Percentiles rank a stretch among this genome's conserved stretches.
These are phyloP conservation scores for Nothoprocta pentlandii DNA, from an alignment of 2,113 vertebrate genomes.

Conservation along the genomic window DNA sequence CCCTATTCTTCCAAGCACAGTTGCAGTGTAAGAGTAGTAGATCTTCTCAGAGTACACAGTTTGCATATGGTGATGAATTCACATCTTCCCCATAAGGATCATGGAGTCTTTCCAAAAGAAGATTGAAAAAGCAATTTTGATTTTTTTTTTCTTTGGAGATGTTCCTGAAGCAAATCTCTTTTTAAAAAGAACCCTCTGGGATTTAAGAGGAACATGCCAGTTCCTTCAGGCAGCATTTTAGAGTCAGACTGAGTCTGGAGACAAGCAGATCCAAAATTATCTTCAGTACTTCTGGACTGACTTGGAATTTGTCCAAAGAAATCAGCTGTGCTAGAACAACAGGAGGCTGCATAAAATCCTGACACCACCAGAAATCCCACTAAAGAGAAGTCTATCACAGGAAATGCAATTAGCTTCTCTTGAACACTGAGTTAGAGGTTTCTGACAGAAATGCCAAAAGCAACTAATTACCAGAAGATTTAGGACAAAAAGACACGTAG, in stretches of 20 bases:
- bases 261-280: slow-evolving; percentile 43
- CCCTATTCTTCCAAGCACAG: not conserved
- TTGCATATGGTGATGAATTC: not conserved
- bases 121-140: not conserved
- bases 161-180: slow-evolving; percentile 13
- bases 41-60: not conserved
- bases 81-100: not conserved
- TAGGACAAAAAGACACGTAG: not conserved
- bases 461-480: not conserved
- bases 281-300: slow-evolving; percentile 32
- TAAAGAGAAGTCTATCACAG: not conserved
- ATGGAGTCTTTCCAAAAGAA: not conserved
- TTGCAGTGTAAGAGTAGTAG: not conserved
- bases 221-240: slow-evolving; percentile 42
- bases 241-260: slow-evolving; percentile 40
- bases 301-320: slow-evolving; percentile 32
- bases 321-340: slow-evolving; percentile 56
- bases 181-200: slow-evolving; percentile 30
- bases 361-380: slow-evolving; percentile 6
- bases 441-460: not conserved
- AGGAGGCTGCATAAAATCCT: slow-evolving; percentile 8
- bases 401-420: not conserved
- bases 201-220: slow-evolving; percentile 39
- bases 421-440: not conserved
- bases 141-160: not conserved